These are phyloP conservation scores for Scomber scombrus DNA, from an alignment of 2,113 vertebrate genomes.

Conservation along the genomic window DNA sequence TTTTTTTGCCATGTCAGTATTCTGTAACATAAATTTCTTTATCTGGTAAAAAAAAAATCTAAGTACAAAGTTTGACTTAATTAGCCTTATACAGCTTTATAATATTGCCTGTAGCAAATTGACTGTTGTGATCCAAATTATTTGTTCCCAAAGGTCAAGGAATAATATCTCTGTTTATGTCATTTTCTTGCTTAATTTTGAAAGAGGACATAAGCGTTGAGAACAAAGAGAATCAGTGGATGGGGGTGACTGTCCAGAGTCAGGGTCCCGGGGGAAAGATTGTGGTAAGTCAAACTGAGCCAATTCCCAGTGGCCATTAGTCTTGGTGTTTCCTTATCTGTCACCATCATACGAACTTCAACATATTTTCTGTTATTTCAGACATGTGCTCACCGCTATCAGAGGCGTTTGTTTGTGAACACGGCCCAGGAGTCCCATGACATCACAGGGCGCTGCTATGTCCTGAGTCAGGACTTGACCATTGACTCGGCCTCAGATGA, in stretches of 20 bases:
- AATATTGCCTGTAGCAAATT: too few relatives aligned
- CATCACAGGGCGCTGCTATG: slow-evolving; percentile 94
- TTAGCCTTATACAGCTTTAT: too few relatives aligned
- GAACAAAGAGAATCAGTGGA: slow-evolving; percentile 98
- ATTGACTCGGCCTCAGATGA: slow-evolving; percentile 82
- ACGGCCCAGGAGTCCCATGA: slow-evolving; percentile 87
- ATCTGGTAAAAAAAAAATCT: too few relatives aligned
- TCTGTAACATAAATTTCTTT: too few relatives aligned
- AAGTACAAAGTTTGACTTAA: too few relatives aligned
- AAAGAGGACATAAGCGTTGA: slow-evolving; percentile 86
- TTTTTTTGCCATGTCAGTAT: too few relatives aligned
- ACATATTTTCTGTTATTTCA: slow-evolving; percentile 65
- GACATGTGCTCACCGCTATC: slow-evolving; percentile 98
- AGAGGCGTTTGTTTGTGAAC: slow-evolving; percentile 88
- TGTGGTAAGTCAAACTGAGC: slow-evolving; percentile 87
- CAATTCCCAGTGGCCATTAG: background rate
- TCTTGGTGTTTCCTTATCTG: background rate
- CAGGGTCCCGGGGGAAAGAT: slow-evolving; percentile 98
- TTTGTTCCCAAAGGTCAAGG: too few relatives aligned
- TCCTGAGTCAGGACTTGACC: slow-evolving; percentile 93
- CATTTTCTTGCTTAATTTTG: slow-evolving; percentile 8
- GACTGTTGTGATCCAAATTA: too few relatives aligned
- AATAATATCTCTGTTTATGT: slow-evolving; percentile 1
- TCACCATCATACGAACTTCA: background rate
- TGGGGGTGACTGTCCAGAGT: slow-evolving; percentile 97